Evolutionary conservation across 2,888 invertebrate species (phyloP).

Genomic region (Eulithis prunata): DNA sequence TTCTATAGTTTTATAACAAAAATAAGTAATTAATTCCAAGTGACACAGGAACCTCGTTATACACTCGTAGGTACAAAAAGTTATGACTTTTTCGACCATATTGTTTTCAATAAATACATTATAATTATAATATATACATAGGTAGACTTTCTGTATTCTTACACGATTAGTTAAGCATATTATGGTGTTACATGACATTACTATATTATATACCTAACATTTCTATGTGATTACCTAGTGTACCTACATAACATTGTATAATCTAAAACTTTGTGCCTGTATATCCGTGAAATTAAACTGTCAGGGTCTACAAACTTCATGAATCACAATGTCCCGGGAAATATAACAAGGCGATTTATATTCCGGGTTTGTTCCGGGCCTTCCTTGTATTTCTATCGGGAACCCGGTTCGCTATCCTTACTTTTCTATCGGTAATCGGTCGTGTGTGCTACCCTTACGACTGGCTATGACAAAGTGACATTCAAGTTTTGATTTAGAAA

Average conservation of each 20-base stretch:
- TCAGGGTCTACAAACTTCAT: constrained; percentile 77
- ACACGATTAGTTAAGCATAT: no score
- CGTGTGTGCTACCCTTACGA: constrained; percentile 46
- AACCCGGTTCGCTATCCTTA: constrained; percentile 55
- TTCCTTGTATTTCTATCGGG: constrained; percentile 76
- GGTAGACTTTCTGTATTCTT: no score
- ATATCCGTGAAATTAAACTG: constrained; percentile 65
- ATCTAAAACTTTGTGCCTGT: constrained; percentile 44
- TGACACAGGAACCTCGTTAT: no score
- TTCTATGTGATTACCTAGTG: no score
- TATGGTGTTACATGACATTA: no score
- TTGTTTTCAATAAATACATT: no score
- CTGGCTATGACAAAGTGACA: not conserved
- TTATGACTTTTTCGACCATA: no score
- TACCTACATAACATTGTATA: constrained; percentile 1
- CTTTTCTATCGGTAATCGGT: constrained; percentile 75
- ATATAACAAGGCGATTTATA: constrained; percentile 84
- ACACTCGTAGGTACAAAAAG: no score
- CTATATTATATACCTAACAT: no score
- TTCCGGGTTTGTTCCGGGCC: constrained; percentile 70
- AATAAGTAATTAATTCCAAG: no score
- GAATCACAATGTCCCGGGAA: constrained; percentile 83
- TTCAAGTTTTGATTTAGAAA: not conserved
- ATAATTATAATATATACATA: no score
- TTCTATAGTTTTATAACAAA: no score